phyloP scores from a whole-genome alignment of 1,140 invertebrate species.

The Zophobas morio region DNA sequence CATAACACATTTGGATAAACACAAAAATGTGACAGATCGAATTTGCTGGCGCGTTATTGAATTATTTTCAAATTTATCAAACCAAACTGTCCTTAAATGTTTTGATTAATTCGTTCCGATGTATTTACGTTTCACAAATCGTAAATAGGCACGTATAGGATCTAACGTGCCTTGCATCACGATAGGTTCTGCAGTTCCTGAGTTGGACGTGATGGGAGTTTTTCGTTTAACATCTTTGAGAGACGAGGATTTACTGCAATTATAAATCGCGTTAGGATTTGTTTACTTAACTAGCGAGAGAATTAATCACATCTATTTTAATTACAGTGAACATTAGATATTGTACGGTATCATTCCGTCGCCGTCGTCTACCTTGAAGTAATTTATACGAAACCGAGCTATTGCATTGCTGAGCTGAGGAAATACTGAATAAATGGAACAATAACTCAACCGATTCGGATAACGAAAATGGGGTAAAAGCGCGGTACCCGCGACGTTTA shows the following conservation, averaged over 20 bases:
- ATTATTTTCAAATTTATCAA: constrained; percentile 36
- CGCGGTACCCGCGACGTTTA: constrained; percentile 19
- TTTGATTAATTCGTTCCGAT: constrained; percentile 29
- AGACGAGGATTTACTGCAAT: constrained; percentile 12
- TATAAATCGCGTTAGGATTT: constrained; percentile 48
- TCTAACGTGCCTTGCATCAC: neutral
- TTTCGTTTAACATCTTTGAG: constrained; percentile 1
- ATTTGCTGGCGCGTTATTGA: constrained; percentile 6
- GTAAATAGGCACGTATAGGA: constrained; percentile 15
- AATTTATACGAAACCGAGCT: constrained; percentile 50
- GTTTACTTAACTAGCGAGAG: constrained; percentile 43
- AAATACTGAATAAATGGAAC: constrained; percentile 53
- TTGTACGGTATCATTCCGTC: constrained; percentile 44
- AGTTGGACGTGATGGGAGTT: neutral
- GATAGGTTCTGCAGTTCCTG: neutral
- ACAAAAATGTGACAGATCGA: neutral
- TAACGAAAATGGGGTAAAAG: constrained; percentile 46
- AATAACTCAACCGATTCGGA: constrained; percentile 51
- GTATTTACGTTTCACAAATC: constrained; percentile 31
- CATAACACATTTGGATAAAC: neutral
- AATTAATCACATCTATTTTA: constrained; percentile 54
- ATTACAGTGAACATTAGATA: constrained; percentile 46
- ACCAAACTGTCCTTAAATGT: constrained; percentile 10
- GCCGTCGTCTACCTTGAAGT: constrained; percentile 46
- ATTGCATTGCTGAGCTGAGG: constrained; percentile 48